A percentile compares a stretch with the other conserved stretches of the same genome.
phyloP scores from a whole-genome alignment of 2,113 vertebrate species.

The Propithecus coquereli region DNA sequence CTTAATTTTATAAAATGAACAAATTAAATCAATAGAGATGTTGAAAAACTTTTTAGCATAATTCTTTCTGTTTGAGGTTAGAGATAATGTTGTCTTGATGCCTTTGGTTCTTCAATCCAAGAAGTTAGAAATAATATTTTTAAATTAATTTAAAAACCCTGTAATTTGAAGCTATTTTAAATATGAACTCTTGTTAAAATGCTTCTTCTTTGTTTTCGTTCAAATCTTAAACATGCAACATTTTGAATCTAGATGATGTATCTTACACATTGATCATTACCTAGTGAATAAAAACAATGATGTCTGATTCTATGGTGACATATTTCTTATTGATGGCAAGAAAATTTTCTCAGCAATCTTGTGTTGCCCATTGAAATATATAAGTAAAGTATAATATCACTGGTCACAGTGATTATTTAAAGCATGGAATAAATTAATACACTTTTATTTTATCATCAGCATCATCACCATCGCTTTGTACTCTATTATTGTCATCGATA shows the following conservation, averaged over 20 bases:
- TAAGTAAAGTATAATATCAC: neutral
- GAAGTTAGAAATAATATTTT: neutral
- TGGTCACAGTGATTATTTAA: neutral
- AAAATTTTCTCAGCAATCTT: neutral
- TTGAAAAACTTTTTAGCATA: neutral
- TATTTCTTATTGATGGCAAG: neutral
- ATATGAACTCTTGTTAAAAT: neutral
- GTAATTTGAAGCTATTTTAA: neutral
- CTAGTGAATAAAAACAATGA: neutral
- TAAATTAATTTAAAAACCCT: neutral
- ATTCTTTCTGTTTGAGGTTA: slow-evolving; percentile 19
- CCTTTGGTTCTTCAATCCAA: neutral
- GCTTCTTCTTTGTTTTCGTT: neutral
- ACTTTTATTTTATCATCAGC: neutral
- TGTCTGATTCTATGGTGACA: neutral
- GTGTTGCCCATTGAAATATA: neutral
- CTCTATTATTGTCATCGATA: neutral
- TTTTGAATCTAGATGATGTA: neutral
- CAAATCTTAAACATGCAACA: neutral
- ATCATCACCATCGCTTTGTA: neutral
- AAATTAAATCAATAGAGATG: neutral
- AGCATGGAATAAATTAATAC: neutral
- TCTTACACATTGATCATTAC: neutral
- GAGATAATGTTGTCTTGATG: neutral
- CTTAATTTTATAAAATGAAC: slow-evolving; percentile 44